Evolutionary conservation across 2,888 invertebrate genomes (phyloP), one percentile per base, ranked within the genome.

Genomic region (Cecidostiba fungosa): DNA sequence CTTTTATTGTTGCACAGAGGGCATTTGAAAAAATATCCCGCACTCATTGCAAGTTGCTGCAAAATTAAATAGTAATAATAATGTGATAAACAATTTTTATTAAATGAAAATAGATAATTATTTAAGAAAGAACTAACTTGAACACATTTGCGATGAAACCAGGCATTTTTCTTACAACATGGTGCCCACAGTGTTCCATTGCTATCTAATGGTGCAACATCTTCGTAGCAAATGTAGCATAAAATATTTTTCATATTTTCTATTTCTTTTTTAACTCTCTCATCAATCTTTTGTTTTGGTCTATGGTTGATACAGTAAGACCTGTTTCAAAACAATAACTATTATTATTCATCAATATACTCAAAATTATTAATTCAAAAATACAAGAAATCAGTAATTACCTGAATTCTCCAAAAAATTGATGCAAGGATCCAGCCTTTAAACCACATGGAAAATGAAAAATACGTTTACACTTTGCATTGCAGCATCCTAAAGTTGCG

Each of bases 1-100:
- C 95, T 94, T 77, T 95, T 95, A 90, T 97, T 96, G 89, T 97
- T 97, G 90, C 97, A 98, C 0, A 97, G 93, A 0, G 98, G 98
- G 91, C 98, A 98, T 90, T 97, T 97, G 88, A 97, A 95, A 91
- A 96, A 97, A 89, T 97, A 97, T 0, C 98, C 98, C 0, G 97
- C 96, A 88, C 95, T 96, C 8, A 95, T 91, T 0, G 97, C 97
- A 93, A 97, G 95, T 82, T 94, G 94, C 96, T 97, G 94, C 36
- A 94, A 94, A 39, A 89, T 69, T 36, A 86, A 73, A 77, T 14
- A 73, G 43, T 59, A 72, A 26, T 66, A 14, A 36, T 23, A 16
- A 66, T 59, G 47, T 43, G 78, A 59, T 43, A 36, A 23, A 82
- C n/a, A 23, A 69, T 62, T 29, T 16, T 12, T 26, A 66, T 6